Conservation (phyloP, 1,140 invertebrate genomes). For the Gonatopus flavifemur region DNA sequence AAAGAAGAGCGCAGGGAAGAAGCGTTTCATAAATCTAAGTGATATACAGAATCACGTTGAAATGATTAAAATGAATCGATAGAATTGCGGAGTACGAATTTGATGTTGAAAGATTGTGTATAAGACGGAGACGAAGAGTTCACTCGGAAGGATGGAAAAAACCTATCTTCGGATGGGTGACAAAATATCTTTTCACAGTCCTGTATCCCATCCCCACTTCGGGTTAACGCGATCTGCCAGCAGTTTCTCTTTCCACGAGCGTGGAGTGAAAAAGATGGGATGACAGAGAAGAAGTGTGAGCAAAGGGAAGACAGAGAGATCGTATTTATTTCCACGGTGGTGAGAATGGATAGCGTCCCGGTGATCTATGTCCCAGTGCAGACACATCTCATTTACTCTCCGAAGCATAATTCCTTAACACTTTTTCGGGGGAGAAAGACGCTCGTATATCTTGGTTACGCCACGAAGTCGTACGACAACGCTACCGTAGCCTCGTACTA, state of each 20-base stretch:
- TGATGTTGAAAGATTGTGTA: too few relatives aligned
- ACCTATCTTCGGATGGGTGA: too few relatives aligned
- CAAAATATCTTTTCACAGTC: too few relatives aligned
- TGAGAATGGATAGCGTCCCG: slow-evolving; percentile 47
- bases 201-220: too few relatives aligned
- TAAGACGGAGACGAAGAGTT: too few relatives aligned
- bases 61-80: too few relatives aligned
- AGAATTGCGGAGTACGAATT: too few relatives aligned
- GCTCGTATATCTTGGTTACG: slow-evolving; percentile 54
- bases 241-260: slow-evolving; percentile 34
- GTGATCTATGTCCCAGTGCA: slow-evolving; percentile 53
- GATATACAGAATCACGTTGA: too few relatives aligned
- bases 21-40: too few relatives aligned
- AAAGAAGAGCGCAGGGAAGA: too few relatives aligned
- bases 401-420: slow-evolving; percentile 55
- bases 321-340: slow-evolving; percentile 53
- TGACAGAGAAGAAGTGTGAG: not conserved
- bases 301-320: slow-evolving; percentile 27
- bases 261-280: slow-evolving; percentile 10
- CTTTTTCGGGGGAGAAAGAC: slow-evolving; percentile 50
- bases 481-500: slow-evolving; percentile 25
- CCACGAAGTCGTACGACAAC: slow-evolving; percentile 30
- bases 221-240: slow-evolving; percentile 11
- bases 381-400: slow-evolving; percentile 57
- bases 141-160: too few relatives aligned